Percentiles rank a stretch among this genome's conserved stretches.
These are phyloP conservation scores for Sinohyriopsis cumingii DNA, from an alignment of 2,888 invertebrate species.

Conservation along the genomic window DNA sequence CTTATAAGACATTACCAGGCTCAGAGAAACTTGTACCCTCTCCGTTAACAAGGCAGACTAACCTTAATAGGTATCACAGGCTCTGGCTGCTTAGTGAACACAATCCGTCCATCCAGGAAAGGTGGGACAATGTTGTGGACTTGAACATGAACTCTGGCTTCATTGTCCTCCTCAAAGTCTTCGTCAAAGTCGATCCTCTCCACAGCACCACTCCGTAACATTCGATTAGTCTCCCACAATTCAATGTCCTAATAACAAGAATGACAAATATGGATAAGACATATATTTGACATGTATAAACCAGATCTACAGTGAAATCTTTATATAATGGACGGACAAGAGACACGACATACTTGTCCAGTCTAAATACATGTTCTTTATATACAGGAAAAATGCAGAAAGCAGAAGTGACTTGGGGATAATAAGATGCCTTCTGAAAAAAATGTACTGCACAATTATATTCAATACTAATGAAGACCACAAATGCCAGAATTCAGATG, in stretches of 20 bases:
- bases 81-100: constrained; percentile 99
- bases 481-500: too few species aligned
- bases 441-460: too few species aligned
- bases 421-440: too few species aligned
- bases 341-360: too few species aligned
- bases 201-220: constrained; percentile 92
- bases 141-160: constrained; percentile 93
- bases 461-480: too few species aligned
- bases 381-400: too few species aligned
- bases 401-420: too few species aligned
- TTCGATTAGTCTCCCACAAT: constrained; percentile 97
- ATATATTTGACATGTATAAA: neutral
- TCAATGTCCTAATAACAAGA: constrained; percentile 84
- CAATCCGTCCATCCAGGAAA: constrained; percentile 97
- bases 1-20: too few species aligned
- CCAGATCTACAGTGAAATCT: too few species aligned
- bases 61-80: constrained; percentile 95
- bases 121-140: constrained; percentile 99
- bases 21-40: too few species aligned
- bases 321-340: too few species aligned
- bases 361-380: too few species aligned
- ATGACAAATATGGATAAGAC: neutral
- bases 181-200: constrained; percentile 82
- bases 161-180: constrained; percentile 91
- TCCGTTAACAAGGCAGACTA: constrained; percentile 13